phyloP scores from a whole-genome alignment of 2,888 invertebrate species.

The Nasonia oneida region DNA sequence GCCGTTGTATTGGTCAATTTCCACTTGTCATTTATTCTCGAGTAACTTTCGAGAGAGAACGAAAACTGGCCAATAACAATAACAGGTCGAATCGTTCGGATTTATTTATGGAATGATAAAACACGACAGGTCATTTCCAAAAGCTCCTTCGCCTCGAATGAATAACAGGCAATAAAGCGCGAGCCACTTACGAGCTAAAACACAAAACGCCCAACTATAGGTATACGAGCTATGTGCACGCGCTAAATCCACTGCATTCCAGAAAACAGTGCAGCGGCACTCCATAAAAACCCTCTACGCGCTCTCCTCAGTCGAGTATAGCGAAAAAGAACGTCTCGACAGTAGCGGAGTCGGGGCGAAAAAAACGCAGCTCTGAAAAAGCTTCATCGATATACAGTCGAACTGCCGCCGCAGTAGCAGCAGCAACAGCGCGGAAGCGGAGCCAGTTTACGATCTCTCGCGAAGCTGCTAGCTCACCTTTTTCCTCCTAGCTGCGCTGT shows the following conservation, averaged over 20 bases:
- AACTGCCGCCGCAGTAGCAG: neutral
- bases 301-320: neutral
- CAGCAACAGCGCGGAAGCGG: slow-evolving; percentile 60
- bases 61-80: neutral
- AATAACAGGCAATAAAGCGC: neutral
- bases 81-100: neutral
- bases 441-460: slow-evolving; percentile 64
- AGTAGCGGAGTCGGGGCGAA: neutral
- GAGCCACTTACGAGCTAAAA: neutral
- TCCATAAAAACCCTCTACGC: neutral
- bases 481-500: slow-evolving; percentile 6
- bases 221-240: neutral
- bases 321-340: neutral
- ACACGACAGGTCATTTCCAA: neutral
- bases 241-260: slow-evolving; percentile 9
- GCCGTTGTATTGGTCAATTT: neutral
- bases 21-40: neutral
- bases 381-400: neutral
- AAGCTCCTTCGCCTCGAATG: neutral
- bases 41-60: neutral
- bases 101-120: slow-evolving; percentile 10
- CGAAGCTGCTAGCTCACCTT: slow-evolving; percentile 19
- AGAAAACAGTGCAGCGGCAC: slow-evolving; percentile 13
- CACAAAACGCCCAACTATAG: neutral
- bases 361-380: slow-evolving; percentile 8